These are phyloP conservation scores for Agrochola circellaris DNA, from an alignment of 2,888 invertebrate species.

Conservation along the genomic window DNA sequence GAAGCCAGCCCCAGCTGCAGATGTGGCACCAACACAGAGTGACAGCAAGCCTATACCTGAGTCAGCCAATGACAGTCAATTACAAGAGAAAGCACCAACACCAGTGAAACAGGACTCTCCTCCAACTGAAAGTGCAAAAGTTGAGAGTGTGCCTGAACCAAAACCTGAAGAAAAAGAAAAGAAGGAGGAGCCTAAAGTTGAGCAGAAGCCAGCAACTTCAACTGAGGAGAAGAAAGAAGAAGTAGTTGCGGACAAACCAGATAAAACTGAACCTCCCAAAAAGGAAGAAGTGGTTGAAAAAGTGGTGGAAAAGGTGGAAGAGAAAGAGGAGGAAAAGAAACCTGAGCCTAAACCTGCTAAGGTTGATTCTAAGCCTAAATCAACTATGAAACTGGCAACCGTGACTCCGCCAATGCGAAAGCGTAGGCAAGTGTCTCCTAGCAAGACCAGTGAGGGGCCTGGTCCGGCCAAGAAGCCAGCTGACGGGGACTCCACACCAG, in stretches of 20 bases:
- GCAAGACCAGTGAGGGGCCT: slow-evolving; percentile 79
- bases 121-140: slow-evolving; percentile 76
- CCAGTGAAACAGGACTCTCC: slow-evolving; percentile 74
- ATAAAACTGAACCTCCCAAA: slow-evolving; percentile 69
- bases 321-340: slow-evolving; percentile 79
- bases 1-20: slow-evolving; percentile 82
- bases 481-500: slow-evolving; percentile 82
- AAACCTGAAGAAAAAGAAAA: slow-evolving; percentile 79
- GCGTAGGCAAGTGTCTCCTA: slow-evolving; percentile 88
- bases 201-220: slow-evolving; percentile 64
- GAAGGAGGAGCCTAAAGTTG: slow-evolving; percentile 75
- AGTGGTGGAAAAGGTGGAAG: slow-evolving; percentile 76
- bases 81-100: slow-evolving; percentile 77
- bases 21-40: slow-evolving; percentile 84
- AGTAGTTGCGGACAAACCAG: slow-evolving; percentile 69
- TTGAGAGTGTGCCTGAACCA: slow-evolving; percentile 73
- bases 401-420: slow-evolving; percentile 90
- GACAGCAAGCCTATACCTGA: slow-evolving; percentile 85
- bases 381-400: slow-evolving; percentile 90
- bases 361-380: slow-evolving; percentile 83
- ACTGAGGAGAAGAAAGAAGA: slow-evolving; percentile 75
- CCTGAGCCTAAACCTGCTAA: slow-evolving; percentile 77
- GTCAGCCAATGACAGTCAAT: slow-evolving; percentile 82
- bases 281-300: slow-evolving; percentile 68
- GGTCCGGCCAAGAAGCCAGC: slow-evolving; percentile 81